Evolutionary conservation across 1,140 invertebrate genomes (phyloP).

Genomic region (Hydropsyche tenuis): DNA sequence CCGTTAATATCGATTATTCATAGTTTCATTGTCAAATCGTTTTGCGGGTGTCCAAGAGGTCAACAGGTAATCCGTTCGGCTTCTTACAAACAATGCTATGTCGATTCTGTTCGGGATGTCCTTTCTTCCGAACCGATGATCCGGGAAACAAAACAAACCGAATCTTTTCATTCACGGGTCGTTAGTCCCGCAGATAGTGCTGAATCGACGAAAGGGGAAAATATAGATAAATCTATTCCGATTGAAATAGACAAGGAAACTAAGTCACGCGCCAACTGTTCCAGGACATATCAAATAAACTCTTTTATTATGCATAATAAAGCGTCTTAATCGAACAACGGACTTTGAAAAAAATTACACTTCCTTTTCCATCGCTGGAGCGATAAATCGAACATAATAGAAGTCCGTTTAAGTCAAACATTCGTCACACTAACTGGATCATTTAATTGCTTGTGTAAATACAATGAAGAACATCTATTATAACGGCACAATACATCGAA

Average conservation of each 20-base stretch:
- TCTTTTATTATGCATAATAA: conserved; percentile 16
- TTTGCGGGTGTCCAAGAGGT: neutral
- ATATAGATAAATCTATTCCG: conserved; percentile 20
- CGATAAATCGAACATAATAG: conserved; percentile 6
- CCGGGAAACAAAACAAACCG: conserved; percentile 9
- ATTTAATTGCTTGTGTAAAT: too few relatives aligned
- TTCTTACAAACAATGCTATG: conserved; percentile 18
- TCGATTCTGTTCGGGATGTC: neutral
- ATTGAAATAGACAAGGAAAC: neutral
- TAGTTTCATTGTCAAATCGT: neutral
- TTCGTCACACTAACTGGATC: too few relatives aligned
- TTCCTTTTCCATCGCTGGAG: neutral
- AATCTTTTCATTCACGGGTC: conserved; percentile 17
- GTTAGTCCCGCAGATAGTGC: conserved; percentile 4
- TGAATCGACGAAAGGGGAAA: conserved; percentile 18
- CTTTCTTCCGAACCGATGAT: conserved; percentile 10
- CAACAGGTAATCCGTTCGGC: conserved; percentile 10
- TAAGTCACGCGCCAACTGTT: neutral
- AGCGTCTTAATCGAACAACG: neutral
- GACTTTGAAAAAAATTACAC: neutral
- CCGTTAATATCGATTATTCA: too few relatives aligned
- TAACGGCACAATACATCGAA: too few relatives aligned
- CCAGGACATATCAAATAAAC: neutral
- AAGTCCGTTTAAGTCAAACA: too few relatives aligned
- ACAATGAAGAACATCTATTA: too few relatives aligned